A percentile compares a stretch with the other conserved stretches of the same genome.
Evolutionary conservation across 2,113 vertebrate genomes (phyloP).

Genomic region (Ochotona princeps): DNA sequence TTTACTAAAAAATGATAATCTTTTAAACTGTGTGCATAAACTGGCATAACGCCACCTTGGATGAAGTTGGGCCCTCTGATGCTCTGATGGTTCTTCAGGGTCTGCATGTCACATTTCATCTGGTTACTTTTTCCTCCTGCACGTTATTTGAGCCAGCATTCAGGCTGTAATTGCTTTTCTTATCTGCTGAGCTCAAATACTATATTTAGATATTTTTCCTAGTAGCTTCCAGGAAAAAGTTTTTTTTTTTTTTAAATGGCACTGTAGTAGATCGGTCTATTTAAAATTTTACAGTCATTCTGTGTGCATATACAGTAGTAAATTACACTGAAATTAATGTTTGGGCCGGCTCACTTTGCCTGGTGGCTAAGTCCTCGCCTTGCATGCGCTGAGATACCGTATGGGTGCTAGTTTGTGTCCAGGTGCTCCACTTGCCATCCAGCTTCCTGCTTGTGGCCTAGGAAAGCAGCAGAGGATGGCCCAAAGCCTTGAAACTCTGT

Average conservation of each 20-base stretch:
- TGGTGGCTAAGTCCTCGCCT: too few species aligned
- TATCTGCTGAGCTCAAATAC: slow-evolving; percentile 33
- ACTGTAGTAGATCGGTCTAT: not conserved
- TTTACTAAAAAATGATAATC: slow-evolving; percentile 56
- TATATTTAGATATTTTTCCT: slow-evolving; percentile 52
- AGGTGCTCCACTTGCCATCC: too few species aligned
- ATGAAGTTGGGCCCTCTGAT: slow-evolving; percentile 7
- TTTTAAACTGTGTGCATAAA: slow-evolving; percentile 34
- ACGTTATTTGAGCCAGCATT: slow-evolving; percentile 28
- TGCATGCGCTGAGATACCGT: too few species aligned
- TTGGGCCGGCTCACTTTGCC: too few species aligned
- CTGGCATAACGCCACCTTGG: not conserved
- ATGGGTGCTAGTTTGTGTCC: too few species aligned
- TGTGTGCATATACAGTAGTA: slow-evolving; percentile 14
- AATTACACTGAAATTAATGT: too few species aligned
- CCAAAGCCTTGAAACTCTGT: too few species aligned
- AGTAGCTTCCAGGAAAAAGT: slow-evolving; percentile 30
- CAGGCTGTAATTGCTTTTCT: slow-evolving; percentile 37
- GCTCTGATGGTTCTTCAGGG: not conserved
- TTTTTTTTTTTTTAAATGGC: not conserved
- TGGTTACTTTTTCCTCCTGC: slow-evolving; percentile 21
- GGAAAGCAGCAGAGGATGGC: too few species aligned
- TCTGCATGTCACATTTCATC: slow-evolving; percentile 13
- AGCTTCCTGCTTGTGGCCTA: too few species aligned
- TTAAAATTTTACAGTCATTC: slow-evolving; percentile 44